These are phyloP conservation scores for Baronia brevicornis DNA, from an alignment of 2,888 invertebrate species.

Conservation along the genomic window DNA sequence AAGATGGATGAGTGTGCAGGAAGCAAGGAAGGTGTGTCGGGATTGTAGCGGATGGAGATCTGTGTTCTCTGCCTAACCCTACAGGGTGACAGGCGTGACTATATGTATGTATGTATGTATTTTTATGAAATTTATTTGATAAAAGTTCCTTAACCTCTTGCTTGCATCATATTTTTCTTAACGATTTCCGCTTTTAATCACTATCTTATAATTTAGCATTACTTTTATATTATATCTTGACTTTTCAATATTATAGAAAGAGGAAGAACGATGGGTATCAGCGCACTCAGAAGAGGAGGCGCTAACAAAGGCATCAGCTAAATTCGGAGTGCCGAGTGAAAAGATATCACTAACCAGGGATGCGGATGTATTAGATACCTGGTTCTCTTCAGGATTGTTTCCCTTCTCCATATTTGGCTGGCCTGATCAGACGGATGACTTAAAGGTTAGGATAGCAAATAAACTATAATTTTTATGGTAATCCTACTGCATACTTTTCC, in stretches of 20 bases:
- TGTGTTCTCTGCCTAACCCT: too few species aligned
- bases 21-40: too few species aligned
- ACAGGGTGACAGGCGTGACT: too few species aligned
- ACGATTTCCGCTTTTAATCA: too few species aligned
- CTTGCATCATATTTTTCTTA: too few species aligned
- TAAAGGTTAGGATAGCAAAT: too few species aligned
- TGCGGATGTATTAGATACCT: slow-evolving; percentile 98
- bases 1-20: too few species aligned
- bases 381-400: slow-evolving; percentile 98
- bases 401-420: slow-evolving; percentile 98
- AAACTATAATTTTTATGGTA: not conserved
- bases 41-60: too few species aligned
- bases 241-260: slow-evolving; percentile 30
- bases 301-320: slow-evolving; percentile 82
- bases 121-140: too few species aligned
- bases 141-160: too few species aligned
- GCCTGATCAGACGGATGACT: slow-evolving; percentile 86
- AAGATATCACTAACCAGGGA: slow-evolving; percentile 81
- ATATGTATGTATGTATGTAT: too few species aligned
- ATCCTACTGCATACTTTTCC: not conserved
- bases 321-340: slow-evolving; percentile 75
- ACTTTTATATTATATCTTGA: slow-evolving; percentile 2
- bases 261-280: slow-evolving; percentile 85
- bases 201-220: too few species aligned
- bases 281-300: slow-evolving; percentile 86